Conservation (phyloP, 2,113 vertebrate species). For the Heliornis fulica region DNA sequence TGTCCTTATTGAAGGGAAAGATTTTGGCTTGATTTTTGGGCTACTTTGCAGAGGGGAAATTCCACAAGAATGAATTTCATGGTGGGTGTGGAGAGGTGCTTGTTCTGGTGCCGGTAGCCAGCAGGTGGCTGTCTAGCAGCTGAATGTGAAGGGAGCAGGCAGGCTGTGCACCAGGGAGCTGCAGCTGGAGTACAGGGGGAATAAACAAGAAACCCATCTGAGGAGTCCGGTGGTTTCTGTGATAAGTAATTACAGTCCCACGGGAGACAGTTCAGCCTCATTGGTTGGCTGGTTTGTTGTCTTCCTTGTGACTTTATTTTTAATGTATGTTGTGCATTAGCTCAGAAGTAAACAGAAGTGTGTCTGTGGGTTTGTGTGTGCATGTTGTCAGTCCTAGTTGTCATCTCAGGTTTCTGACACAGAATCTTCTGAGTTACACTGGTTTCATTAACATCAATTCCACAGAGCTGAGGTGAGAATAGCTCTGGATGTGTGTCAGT, state of each 20-base stretch:
- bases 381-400: neutral
- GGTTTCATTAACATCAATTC: neutral
- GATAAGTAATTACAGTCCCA: neutral
- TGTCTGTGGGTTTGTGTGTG: neutral
- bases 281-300: neutral
- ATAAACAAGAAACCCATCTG: neutral
- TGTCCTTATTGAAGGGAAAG: neutral
- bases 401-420: neutral
- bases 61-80: neutral
- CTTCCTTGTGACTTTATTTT: neutral
- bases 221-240: neutral
- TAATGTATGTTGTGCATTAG: neutral
- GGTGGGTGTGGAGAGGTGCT: neutral
- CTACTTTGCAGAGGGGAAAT: neutral
- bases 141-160: neutral
- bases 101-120: neutral
- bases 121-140: constrained; percentile 52
- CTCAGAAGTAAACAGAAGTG: neutral
- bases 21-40: neutral
- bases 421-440: neutral
- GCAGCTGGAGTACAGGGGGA: neutral
- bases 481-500: neutral
- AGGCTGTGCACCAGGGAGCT: neutral
- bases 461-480: neutral
- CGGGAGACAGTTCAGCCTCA: neutral